A percentile compares a stretch with the other conserved stretches of the same genome.
These are phyloP conservation scores for Anguilla rostrata DNA, from an alignment of 2,113 vertebrate species.

Conservation along the genomic window DNA sequence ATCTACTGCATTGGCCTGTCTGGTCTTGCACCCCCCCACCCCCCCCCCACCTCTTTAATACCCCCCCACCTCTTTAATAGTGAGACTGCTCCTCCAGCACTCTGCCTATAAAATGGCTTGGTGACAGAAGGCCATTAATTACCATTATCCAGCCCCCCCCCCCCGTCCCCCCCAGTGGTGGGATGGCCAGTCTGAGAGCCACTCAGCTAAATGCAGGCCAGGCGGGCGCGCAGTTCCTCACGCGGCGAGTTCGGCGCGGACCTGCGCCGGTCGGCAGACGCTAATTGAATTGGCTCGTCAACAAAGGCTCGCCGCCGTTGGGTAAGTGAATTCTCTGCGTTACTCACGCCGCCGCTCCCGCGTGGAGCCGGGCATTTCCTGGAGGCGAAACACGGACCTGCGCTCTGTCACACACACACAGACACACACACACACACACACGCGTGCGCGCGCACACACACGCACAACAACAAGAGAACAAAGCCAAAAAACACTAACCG, in stretches of 20 bases:
- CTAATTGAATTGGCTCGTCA: constrained; percentile 94
- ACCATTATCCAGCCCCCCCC: constrained; percentile 79
- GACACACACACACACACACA: background rate
- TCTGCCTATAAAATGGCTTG: constrained; percentile 73
- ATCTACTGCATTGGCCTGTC: constrained; percentile 48
- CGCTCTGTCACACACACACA: background rate
- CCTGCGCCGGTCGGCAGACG: constrained; percentile 78
- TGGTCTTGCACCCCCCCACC: constrained; percentile 57
- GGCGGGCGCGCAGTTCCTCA: too few species aligned
- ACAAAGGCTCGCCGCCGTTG: constrained; percentile 87
- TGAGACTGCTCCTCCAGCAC: constrained; percentile 57
- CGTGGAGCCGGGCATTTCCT: constrained; percentile 79
- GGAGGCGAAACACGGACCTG: constrained; percentile 75
- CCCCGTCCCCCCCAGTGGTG: constrained; percentile 74
- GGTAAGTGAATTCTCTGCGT: constrained; percentile 85
- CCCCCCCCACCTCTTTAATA: constrained; percentile 59
- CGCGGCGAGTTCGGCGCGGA: too few species aligned
- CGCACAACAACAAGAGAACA: background rate
- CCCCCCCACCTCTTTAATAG: constrained; percentile 58
- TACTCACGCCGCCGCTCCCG: constrained; percentile 81
- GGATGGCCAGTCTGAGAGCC: constrained; percentile 77
- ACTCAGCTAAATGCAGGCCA: constrained; percentile 73
- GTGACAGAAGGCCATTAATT: constrained; percentile 85
- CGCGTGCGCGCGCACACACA: background rate
- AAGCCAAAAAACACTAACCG: background rate